phyloP scores from a whole-genome alignment of 2,113 vertebrate genomes.

The Calidris pugnax region DNA sequence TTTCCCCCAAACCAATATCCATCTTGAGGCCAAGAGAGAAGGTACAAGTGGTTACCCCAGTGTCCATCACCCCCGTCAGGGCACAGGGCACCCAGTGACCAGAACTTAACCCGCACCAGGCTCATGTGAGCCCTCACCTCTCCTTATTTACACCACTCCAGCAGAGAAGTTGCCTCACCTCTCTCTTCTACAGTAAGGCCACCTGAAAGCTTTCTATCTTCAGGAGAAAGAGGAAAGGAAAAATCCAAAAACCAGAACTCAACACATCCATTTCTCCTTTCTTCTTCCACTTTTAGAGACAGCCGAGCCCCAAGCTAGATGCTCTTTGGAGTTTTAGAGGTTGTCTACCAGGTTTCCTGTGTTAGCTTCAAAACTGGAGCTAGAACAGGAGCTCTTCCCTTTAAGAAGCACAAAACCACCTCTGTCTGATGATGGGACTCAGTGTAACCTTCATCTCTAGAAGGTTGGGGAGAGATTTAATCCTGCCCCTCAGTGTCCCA shows the following conservation, averaged over 20 bases:
- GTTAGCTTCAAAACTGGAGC: neutral
- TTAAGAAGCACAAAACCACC: neutral
- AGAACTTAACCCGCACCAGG: neutral
- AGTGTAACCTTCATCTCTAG: rapidly evolving
- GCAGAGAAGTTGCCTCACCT: neutral
- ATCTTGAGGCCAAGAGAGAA: neutral
- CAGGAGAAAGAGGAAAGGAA: neutral
- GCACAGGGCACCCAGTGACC: neutral
- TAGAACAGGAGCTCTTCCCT: neutral
- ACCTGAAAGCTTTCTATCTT: neutral
- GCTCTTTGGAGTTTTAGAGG: rapidly evolving
- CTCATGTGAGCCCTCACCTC: neutral
- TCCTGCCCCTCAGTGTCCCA: rapidly evolving
- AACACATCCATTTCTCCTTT: neutral
- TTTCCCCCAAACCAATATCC: neutral
- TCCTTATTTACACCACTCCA: neutral
- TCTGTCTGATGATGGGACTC: neutral
- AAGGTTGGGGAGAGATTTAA: neutral
- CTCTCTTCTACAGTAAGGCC: neutral
- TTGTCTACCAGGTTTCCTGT: neutral
- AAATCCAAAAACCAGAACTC: rapidly evolving
- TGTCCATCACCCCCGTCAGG: neutral
- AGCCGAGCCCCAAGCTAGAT: neutral
- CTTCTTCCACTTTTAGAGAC: neutral
- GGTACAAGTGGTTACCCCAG: rapidly evolving